Percentiles rank a stretch among this genome's conserved stretches.
Evolutionary conservation across 30 jellyfish, hydroid and myxozoan species (phyloP).

Genomic region (Phacellophora camtschatica): DNA sequence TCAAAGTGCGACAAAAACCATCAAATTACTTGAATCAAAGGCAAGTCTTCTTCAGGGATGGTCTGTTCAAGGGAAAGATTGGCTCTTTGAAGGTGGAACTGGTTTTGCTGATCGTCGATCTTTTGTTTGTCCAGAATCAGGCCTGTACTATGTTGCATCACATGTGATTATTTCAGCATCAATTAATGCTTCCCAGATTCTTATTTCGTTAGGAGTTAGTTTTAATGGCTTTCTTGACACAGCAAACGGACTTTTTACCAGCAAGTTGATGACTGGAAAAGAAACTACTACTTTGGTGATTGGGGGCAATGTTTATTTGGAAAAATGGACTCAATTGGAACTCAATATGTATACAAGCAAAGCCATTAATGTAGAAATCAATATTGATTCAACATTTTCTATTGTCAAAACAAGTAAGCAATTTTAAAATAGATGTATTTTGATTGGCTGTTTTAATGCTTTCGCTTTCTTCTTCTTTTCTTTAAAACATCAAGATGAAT

Average conservation of each 20-base stretch:
- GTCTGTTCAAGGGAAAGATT: conserved; percentile 75
- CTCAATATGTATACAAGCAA: conserved; percentile 27
- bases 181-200: conserved; percentile 32
- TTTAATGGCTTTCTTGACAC: conserved; percentile 14
- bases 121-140: conserved; percentile 67
- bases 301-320: conserved; percentile 63
- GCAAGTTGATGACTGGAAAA: background rate
- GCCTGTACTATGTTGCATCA: conserved; percentile 71
- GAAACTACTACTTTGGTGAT: conserved; percentile 43
- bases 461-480: too few relatives aligned
- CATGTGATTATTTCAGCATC: conserved; percentile 36
- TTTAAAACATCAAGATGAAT: too few relatives aligned
- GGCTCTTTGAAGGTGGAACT: conserved; percentile 74
- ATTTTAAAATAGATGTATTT: background rate
- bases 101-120: conserved; percentile 62
- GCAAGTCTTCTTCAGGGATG: conserved; percentile 59
- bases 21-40: background rate
- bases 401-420: conserved; percentile 74
- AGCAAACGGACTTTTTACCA: conserved; percentile 55
- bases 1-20: conserved; percentile 11
- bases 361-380: conserved; percentile 1
- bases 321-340: conserved; percentile 66
- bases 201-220: conserved; percentile 44
- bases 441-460: too few relatives aligned
- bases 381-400: conserved; percentile 81